Evolutionary conservation across 2,113 vertebrate genomes (phyloP), one percentile per base, ranked within the genome.

Genomic region (Xiphophorus couchianus): DNA sequence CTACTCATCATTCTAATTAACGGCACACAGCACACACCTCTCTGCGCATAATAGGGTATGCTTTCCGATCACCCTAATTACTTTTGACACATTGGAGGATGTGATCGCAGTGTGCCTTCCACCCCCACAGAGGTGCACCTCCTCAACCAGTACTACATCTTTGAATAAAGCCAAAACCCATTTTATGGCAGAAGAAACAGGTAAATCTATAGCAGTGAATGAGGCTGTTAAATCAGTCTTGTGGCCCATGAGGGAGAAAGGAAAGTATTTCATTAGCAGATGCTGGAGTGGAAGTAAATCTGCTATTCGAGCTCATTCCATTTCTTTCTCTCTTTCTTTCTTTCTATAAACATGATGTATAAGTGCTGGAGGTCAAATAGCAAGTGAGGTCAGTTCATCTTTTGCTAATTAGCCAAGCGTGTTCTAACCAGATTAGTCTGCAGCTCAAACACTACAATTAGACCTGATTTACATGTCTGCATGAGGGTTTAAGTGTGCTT

Each of bases 71-170:
- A 85, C 83, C 88, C 88, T 91, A 91, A 92, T 93, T 93, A 89
- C 85, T 89, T 91, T 81, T 93, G 89, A 91, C 91, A 89, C 88
- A 89, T 86, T 87, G 91, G 80, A 88, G 83, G 85, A 80, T 85
- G 90, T 73, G 87, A 86, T 90, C 76, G 62, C 84, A 69, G 69
- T 48, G 75, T 25, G 79, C 77, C 76, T 77, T 28, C 89, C 77
- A 76, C 74, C 90, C 88, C 89, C 78, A 10, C 83, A 67, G 76
- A 63, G 66, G 22, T 37, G 77, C 76, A 48, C 79, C 76, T 72
- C 67, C 69, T 69, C 62, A 71, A 66, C 81, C 69, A 62, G 58
- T 2, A 66, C 82, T n/a, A 74, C 70, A 27, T 66, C n/a, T 3
- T 31, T 60, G 65, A 85, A 84, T 35, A 22, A 73, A 86, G 86